These are phyloP conservation scores for Tortricodes alternella DNA, from an alignment of 2,888 invertebrate genomes.

Conservation along the genomic window DNA sequence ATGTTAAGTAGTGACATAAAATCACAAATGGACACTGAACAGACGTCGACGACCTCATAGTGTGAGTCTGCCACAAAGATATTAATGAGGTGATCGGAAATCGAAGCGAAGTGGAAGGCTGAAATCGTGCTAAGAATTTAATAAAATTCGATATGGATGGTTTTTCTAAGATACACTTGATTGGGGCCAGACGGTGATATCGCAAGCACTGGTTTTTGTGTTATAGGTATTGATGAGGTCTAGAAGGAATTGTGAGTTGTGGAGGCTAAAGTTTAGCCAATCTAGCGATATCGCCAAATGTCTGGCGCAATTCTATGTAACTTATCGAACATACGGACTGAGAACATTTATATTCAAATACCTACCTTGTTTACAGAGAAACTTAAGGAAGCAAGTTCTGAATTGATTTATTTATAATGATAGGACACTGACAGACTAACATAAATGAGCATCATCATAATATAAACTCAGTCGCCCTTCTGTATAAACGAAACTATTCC, in stretches of 20 bases:
- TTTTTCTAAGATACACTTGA: neutral
- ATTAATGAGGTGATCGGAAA: conserved; percentile 39
- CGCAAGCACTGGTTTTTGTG: neutral
- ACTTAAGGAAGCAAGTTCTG: neutral
- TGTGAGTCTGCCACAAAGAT: conserved; percentile 32
- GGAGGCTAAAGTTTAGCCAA: conserved; percentile 14
- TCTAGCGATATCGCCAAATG: conserved; percentile 7
- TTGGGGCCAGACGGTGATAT: neutral
- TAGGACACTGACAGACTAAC: too few species aligned
- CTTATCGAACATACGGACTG: neutral
- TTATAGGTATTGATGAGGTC: neutral
- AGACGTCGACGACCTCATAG: conserved; percentile 40
- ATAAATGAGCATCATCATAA: too few species aligned
- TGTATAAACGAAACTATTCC: neutral
- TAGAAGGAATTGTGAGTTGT: conserved; percentile 1
- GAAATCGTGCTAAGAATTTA: conserved; percentile 35
- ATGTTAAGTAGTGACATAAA: conserved; percentile 8
- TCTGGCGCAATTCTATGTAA: neutral
- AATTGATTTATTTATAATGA: neutral
- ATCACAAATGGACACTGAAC: conserved; percentile 30
- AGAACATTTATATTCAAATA: conserved; percentile 6
- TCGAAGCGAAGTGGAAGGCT: conserved; percentile 33
- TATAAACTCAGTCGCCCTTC: conserved; percentile 1
- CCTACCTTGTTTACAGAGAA: neutral
- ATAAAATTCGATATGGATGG: neutral